Conservation (phyloP, 1,140 invertebrate species). For the Theocolax elegans region DNA sequence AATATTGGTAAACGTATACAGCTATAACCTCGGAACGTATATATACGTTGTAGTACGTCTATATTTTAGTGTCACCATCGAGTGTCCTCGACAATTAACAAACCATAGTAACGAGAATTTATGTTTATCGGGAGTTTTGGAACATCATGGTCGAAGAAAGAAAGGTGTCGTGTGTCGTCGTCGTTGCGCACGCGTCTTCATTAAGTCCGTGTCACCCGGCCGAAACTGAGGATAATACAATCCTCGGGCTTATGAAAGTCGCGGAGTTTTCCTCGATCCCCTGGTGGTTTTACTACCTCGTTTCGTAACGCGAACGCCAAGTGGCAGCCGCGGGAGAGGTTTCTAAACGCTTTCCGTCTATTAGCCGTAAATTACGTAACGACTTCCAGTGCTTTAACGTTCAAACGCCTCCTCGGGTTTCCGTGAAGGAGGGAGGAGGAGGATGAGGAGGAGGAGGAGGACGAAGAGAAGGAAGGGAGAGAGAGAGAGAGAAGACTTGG, state of each 20-base stretch:
- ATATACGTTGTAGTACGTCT: too few relatives aligned
- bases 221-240: not conserved
- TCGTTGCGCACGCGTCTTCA: constrained; percentile 13
- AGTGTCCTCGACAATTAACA: too few relatives aligned
- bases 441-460: too few relatives aligned
- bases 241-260: constrained; percentile 21
- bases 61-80: too few relatives aligned
- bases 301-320: constrained; percentile 5
- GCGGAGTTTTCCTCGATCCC: not conserved
- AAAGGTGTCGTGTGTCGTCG: too few relatives aligned
- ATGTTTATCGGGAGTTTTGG: too few relatives aligned
- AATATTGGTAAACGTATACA: too few relatives aligned
- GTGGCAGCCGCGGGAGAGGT: not conserved
- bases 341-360: constrained; percentile 17
- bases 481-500: not conserved
- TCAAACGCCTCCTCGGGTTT: not conserved
- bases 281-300: not conserved
- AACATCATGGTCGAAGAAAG: too few relatives aligned
- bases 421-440: too few relatives aligned
- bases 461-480: too few relatives aligned
- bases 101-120: too few relatives aligned
- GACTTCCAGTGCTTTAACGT: constrained; percentile 20
- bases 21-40: too few relatives aligned
- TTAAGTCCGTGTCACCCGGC: not conserved
- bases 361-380: constrained; percentile 30